Evolutionary conservation across 2,113 vertebrate genomes (phyloP), one percentile per base, ranked within the genome.

Genomic region (Riparia riparia): DNA sequence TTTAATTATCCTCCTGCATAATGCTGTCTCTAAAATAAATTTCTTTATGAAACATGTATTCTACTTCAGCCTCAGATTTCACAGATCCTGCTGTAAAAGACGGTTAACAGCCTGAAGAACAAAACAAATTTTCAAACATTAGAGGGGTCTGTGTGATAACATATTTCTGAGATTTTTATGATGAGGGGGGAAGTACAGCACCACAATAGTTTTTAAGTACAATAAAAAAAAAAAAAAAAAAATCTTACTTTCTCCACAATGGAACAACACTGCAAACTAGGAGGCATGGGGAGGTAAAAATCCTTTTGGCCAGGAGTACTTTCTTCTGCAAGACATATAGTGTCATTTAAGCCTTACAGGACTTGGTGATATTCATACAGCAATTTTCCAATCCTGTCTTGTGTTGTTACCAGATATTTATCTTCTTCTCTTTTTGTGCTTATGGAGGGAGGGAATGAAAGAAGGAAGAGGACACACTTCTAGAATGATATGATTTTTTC

Each of bases 141-240:
- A 69, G 13, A 39, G 37, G 18, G 11, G 13, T 79, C 42, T 73
- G 7, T 1, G 3, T 57, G 25, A 76, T 26, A 82, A 25, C 4
- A 4, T 61, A 61, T 76, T 60, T 84, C 15, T 41, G 25, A 44
- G 44, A 85, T 87, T 39, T 79, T 14, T 70, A 32, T 65, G 42
- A 34, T 47, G 24, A 44, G 10, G 26, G 17, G 54, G 12, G 12
- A 82, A 86, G 44, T 91, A 93, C 66, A 77, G 7, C 50, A 72
- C 9, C 8, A 17, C 58, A 54, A 69, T 42, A 79, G 57, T 17
- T 51, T 89, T 65, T 18, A 57, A 69, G 21, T 32, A 26, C 8
- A 42, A 69, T 0, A 1, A 4, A 53, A 39, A 37, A 37, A 9
- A 1, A 1, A 4, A 18, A 34, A 69, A 9, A 39, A 41, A 69